Percentiles rank a stretch among this genome's conserved stretches.
Conservation (phyloP, 1,140 invertebrate species). For the Heliconius melpomene region DNA sequence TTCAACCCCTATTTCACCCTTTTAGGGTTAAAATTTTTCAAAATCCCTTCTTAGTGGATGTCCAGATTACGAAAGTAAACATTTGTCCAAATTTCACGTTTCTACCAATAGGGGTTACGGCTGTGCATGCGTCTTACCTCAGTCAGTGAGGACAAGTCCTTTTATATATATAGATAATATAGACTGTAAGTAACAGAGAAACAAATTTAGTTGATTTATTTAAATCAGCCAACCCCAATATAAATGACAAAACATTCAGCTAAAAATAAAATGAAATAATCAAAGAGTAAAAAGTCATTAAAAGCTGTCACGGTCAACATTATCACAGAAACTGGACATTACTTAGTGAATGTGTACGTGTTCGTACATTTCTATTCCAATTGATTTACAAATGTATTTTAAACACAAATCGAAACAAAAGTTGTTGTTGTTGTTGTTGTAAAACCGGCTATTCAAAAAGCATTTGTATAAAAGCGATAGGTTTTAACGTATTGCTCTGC, state of each 20-base stretch:
- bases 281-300: background rate
- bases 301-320: background rate
- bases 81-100: too few species aligned
- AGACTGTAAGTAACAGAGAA: too few species aligned
- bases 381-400: background rate
- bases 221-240: too few species aligned
- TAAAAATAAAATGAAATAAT: background rate
- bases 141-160: too few species aligned
- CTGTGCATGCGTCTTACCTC: too few species aligned
- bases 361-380: background rate
- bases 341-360: background rate
- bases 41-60: too few species aligned
- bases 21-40: too few species aligned
- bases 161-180: too few species aligned
- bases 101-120: too few species aligned
- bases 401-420: background rate
- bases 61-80: too few species aligned
- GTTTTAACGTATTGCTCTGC: constrained; percentile 7
- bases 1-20: too few species aligned
- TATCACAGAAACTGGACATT: background rate
- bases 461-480: background rate
- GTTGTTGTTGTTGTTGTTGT: background rate
- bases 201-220: too few species aligned
- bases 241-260: background rate
- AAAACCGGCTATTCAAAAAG: background rate